Evolutionary conservation across 2,113 vertebrate species (phyloP).

Genomic region (Daphoenositta chrysoptera): DNA sequence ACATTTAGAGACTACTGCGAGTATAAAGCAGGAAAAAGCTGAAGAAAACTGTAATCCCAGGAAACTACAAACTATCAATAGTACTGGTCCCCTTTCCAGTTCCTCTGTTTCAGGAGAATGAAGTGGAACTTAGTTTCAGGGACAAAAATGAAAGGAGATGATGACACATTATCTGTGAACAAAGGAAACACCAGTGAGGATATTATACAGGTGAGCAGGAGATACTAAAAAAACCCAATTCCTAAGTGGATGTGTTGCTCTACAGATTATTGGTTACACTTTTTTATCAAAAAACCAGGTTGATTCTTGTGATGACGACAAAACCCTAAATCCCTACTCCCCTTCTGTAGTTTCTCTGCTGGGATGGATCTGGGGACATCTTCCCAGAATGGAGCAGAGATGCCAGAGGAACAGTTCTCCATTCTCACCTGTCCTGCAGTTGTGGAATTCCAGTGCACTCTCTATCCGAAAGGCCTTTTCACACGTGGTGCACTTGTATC

Average conservation of each 20-base stretch:
- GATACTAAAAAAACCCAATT: neutral
- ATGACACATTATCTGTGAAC: neutral
- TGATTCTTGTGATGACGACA: neutral
- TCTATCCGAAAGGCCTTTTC: conserved; percentile 95
- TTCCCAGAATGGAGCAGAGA: neutral
- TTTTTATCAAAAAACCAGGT: neutral
- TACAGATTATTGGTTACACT: neutral
- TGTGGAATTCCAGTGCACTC: conserved; percentile 94
- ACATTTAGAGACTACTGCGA: neutral
- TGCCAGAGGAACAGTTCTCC: neutral
- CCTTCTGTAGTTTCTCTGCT: neutral
- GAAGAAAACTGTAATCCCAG: neutral
- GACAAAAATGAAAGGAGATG: neutral
- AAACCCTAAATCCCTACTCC: neutral
- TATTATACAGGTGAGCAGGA: neutral
- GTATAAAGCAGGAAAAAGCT: neutral
- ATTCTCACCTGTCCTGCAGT: conserved; percentile 92
- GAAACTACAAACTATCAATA: neutral
- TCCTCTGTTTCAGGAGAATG: neutral
- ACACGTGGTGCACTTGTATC: conserved; percentile 87
- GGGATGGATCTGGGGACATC: neutral
- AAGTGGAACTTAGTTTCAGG: neutral
- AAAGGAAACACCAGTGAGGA: neutral
- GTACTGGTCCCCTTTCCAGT: neutral
- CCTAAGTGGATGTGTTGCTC: neutral